Percentiles rank a stretch among this genome's conserved stretches.
These are phyloP conservation scores for Cygnus olor DNA, from an alignment of 2,797 vertebrate species.

Conservation along the genomic window DNA sequence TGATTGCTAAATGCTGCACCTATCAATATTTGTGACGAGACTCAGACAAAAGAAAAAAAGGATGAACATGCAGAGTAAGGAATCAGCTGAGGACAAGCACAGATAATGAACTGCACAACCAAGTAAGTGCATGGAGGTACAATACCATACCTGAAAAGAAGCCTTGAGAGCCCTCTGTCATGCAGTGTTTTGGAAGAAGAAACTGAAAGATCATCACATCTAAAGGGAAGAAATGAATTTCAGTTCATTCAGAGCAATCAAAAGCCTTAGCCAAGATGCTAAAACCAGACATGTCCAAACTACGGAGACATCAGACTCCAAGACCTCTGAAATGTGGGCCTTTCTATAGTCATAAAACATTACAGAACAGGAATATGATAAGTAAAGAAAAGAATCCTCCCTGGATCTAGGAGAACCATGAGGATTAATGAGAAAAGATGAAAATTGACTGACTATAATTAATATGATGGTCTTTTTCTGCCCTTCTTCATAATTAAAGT, in stretches of 20 bases:
- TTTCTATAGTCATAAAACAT: neutral
- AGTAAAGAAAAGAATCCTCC: neutral
- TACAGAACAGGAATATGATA: neutral
- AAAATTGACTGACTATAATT: neutral
- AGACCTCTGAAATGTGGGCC: neutral
- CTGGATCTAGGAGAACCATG: neutral
- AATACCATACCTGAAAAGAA: neutral
- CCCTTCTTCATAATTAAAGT: neutral
- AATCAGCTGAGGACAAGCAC: neutral
- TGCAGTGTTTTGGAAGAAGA: neutral
- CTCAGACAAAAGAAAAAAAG: neutral
- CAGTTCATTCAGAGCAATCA: neutral
- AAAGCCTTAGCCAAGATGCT: neutral
- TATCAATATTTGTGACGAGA: neutral
- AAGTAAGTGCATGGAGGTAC: fast-evolving
- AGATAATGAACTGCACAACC: neutral
- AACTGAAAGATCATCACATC: neutral
- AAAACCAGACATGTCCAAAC: neutral
- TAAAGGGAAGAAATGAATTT: neutral
- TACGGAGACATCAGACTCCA: neutral
- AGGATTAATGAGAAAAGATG: neutral
- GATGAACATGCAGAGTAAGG: neutral
- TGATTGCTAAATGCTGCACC: neutral
- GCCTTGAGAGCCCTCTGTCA: neutral
- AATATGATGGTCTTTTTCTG: neutral